Evolutionary conservation across 2,797 vertebrate species (phyloP).

Genomic region (Potorous gilbertii): DNA sequence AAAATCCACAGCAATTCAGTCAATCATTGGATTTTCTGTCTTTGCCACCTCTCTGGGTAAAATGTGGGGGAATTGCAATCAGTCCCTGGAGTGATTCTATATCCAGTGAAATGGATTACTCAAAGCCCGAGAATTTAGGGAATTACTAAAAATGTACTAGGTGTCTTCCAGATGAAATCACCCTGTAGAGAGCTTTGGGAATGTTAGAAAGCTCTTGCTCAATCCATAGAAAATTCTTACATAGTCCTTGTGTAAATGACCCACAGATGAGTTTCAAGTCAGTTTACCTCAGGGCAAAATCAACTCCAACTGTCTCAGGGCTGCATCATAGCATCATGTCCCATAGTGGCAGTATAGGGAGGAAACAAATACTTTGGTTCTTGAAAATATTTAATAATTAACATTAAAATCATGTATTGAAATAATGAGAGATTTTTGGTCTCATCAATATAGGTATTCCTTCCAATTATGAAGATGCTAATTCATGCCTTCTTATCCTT

Average conservation of each 20-base stretch:
- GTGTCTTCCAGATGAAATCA: background rate
- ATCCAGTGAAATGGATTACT: background rate
- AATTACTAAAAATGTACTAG: background rate
- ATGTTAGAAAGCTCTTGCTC: background rate
- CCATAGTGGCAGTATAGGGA: background rate
- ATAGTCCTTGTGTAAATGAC: background rate
- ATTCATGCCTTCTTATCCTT: background rate
- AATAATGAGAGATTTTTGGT: background rate
- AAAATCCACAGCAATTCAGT: background rate
- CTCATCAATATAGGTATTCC: background rate
- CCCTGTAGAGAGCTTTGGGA: background rate
- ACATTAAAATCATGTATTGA: background rate
- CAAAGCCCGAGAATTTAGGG: background rate
- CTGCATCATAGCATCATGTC: background rate
- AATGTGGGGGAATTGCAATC: background rate
- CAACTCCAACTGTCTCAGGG: background rate
- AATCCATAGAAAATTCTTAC: background rate
- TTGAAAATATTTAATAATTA: background rate
- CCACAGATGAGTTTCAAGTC: background rate
- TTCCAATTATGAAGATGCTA: background rate
- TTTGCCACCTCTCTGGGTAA: background rate
- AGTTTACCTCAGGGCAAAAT: background rate
- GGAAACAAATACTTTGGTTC: background rate
- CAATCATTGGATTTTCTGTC: background rate
- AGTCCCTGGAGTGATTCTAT: background rate